Evolutionary conservation across 2,888 invertebrate genomes (phyloP).

Genomic region (Pocota personata): DNA sequence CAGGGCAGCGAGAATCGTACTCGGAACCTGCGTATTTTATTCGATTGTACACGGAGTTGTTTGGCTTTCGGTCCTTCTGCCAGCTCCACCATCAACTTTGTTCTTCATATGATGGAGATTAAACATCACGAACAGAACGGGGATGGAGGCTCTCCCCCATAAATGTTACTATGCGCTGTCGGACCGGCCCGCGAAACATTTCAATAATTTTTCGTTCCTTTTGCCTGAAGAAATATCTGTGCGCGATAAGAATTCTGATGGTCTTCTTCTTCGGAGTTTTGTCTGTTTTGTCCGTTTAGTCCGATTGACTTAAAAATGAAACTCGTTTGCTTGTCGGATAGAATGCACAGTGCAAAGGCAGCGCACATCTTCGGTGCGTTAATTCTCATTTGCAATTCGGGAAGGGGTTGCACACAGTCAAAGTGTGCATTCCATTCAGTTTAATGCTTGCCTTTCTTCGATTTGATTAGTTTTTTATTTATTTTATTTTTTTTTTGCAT

Average conservation of each 20-base stretch:
- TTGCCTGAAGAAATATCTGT: slow-evolving; percentile 36
- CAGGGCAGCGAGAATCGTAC: neutral
- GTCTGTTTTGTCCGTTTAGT: slow-evolving; percentile 11
- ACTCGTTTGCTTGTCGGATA: slow-evolving; percentile 34
- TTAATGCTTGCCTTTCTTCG: slow-evolving; percentile 40
- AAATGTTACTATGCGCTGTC: slow-evolving; percentile 20
- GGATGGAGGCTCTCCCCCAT: slow-evolving; percentile 23
- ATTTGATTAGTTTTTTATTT: slow-evolving; percentile 33
- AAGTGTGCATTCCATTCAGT: slow-evolving; percentile 16
- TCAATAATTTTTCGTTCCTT: slow-evolving; percentile 54
- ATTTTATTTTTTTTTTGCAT: too few species aligned
- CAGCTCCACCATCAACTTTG: neutral
- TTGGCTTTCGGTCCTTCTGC: neutral
- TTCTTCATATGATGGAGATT: slow-evolving; percentile 35
- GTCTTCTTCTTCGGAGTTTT: slow-evolving; percentile 1
- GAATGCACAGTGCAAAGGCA: slow-evolving; percentile 3
- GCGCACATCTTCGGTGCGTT: slow-evolving; percentile 18
- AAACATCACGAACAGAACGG: slow-evolving; percentile 27
- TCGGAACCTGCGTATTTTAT: slow-evolving; percentile 1
- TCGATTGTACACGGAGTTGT: neutral
- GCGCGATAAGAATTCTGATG: slow-evolving; percentile 55
- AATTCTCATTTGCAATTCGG: slow-evolving; percentile 50
- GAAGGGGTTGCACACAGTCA: slow-evolving; percentile 9
- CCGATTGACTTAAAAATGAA: slow-evolving; percentile 9
- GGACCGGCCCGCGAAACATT: slow-evolving; percentile 40